Conservation (phyloP, 1,140 invertebrate genomes). For the honey bee (Apis mellifera) region Amel_HAv3.1 CM009932.2:3627501-3628000, state of each 20-base stretch:
- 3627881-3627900: not conserved
- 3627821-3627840: constrained; percentile 48
- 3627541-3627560: too few relatives aligned
- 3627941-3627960: too few relatives aligned
- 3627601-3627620: too few relatives aligned
- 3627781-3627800: constrained; percentile 34
- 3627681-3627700: not conserved
- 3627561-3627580: too few relatives aligned
- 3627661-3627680: too few relatives aligned
- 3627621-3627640: not conserved
- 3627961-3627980: too few relatives aligned
- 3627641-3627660: not conserved
- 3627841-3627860: constrained; percentile 52
- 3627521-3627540: too few relatives aligned
- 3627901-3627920: not conserved
- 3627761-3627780: constrained; percentile 4
- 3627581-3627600: too few relatives aligned
- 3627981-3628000: too few relatives aligned
- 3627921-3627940: constrained; percentile 1
- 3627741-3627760: constrained; percentile 1
- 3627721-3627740: not conserved
- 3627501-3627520: too few relatives aligned
- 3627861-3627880: constrained; percentile 56
- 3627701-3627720: not conserved
- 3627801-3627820: not conserved